Base-by-base conservation (phyloP, 2,113 vertebrate genomes). In the Scortum barcoo region DNA sequence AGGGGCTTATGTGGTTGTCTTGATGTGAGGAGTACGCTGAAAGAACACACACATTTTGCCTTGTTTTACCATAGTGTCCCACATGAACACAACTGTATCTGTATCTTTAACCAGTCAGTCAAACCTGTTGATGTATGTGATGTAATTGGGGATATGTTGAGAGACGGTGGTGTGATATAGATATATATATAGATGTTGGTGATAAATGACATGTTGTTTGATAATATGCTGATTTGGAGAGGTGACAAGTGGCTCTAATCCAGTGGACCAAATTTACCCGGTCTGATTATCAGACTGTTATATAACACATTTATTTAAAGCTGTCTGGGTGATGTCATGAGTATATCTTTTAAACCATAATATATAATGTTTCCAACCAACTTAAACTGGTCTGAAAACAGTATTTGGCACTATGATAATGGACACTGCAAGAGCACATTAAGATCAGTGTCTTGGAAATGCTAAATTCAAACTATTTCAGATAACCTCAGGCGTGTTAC, bases 1-100 rank as follows among this genome's bases (percentile, higher is more conserved):
- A 98, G 17, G 96, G 94, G 79, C 93, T 96, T 91, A 98, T 95
- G 83, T 99, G 97, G 92, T 98, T 98, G 90, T 99, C 98, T 78
- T 97, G 91, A 86, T 97, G 96, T 28, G 96, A 97, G 80, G 97
- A 96, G 93, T 96, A 96, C 58, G 98, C 98, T 99, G 93, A 3
- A 91, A 92, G 76, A 72, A 77, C 26, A 76, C 74, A 83, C 13
- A 85, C 42, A 90, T 50, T 22, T 19, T 33, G 12, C 28, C 9
- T 40, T 28, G 33, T 51, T 58, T 67, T 58, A 40, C 7, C 22
- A 53, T 3, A 53, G 19, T 40, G 57, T 56, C 30, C 53, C 1
- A 57, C 22, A 28, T 58, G 12, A 60, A 56, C 4, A 70, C 33
- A 0, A 42, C 13, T n/a, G n/a, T n/a, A n/a, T n/a, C 17, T 28